phyloP scores from a whole-genome alignment of 2,797 vertebrate genomes.

The Lepilemur ruficaudatus region DNA sequence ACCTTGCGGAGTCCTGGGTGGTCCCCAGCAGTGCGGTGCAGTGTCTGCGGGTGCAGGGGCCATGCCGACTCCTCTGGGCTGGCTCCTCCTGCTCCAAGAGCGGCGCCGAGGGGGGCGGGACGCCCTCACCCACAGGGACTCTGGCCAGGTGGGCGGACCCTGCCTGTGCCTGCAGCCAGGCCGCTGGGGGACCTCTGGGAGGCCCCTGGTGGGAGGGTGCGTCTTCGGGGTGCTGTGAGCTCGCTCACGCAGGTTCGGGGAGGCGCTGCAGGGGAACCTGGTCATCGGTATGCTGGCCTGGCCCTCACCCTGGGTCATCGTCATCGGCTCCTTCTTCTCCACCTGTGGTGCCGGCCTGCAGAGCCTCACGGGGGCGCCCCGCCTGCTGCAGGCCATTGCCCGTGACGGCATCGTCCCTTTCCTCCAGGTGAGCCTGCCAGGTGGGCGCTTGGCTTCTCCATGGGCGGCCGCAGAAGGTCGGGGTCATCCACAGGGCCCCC shows the following conservation, averaged over 20 bases:
- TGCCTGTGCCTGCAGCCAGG: fast-evolving
- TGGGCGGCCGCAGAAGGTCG: not conserved
- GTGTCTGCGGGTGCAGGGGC: not conserved
- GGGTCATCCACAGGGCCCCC: fast-evolving
- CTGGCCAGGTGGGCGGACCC: not conserved
- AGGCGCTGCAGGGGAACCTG: slow-evolving; percentile 94
- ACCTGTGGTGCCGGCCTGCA: slow-evolving; percentile 97
- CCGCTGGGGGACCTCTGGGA: fast-evolving
- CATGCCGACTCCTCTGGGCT: not conserved
- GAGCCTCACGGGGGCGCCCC: slow-evolving; percentile 95
- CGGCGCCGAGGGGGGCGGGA: not conserved
- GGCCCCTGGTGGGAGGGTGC: fast-evolving
- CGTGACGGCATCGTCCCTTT: slow-evolving; percentile 96
- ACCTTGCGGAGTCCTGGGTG: too few relatives aligned
- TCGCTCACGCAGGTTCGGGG: slow-evolving; percentile 88
- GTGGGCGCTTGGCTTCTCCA: too few relatives aligned
- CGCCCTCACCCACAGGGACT: fast-evolving
- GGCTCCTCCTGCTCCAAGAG: not conserved
- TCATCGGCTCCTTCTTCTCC: slow-evolving; percentile 98
- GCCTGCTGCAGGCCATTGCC: slow-evolving; percentile 96
- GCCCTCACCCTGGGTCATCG: slow-evolving; percentile 98
- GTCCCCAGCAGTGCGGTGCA: fast-evolving
- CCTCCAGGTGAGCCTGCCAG: slow-evolving; percentile 87
- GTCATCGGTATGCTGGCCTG: slow-evolving; percentile 96
- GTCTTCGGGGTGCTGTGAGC: not conserved